phyloP scores from a whole-genome alignment of 92 coral and sea anemone genomes.

The Epizoanthus scotinus region DNA sequence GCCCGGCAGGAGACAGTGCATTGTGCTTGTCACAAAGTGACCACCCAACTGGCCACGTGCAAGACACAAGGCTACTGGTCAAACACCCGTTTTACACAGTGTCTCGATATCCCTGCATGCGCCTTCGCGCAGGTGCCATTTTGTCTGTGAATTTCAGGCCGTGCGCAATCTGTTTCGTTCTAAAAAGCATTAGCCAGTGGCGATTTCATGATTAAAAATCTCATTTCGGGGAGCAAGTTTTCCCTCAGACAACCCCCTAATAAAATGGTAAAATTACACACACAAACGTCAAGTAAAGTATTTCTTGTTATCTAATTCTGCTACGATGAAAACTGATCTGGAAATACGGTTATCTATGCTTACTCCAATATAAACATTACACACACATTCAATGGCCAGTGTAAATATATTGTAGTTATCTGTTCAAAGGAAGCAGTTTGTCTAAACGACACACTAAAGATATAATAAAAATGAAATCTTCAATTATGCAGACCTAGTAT shows the following conservation, averaged over 20 bases:
- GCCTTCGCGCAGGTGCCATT: slow-evolving; percentile 44
- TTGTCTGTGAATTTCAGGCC: neutral
- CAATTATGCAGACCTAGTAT: slow-evolving; percentile 1
- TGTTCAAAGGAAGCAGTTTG: slow-evolving; percentile 21
- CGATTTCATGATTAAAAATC: neutral
- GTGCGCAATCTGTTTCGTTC: neutral
- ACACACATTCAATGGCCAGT: slow-evolving; percentile 20
- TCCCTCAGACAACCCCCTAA: neutral
- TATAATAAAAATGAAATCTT: slow-evolving; percentile 27
- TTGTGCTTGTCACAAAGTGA: slow-evolving; percentile 21
- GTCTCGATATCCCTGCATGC: slow-evolving; percentile 1
- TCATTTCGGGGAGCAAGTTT: neutral
- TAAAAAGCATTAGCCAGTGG: slow-evolving; percentile 9
- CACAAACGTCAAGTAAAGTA: neutral
- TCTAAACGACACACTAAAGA: slow-evolving; percentile 12
- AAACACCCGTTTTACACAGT: slow-evolving; percentile 22
- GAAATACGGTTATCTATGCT: slow-evolving; percentile 13
- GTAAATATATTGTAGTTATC: slow-evolving; percentile 42
- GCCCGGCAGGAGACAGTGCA: slow-evolving; percentile 11
- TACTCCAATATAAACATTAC: slow-evolving; percentile 33
- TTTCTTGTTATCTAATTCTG: slow-evolving; percentile 9
- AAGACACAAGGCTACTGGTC: slow-evolving; percentile 5
- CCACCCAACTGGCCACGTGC: slow-evolving; percentile 13
- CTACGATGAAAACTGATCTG: slow-evolving; percentile 27
- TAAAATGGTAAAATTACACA: neutral